Percentiles rank a stretch among this genome's conserved stretches.
phyloP scores from a whole-genome alignment of 2,113 vertebrate genomes.

The Phoenicopterus ruber region DNA sequence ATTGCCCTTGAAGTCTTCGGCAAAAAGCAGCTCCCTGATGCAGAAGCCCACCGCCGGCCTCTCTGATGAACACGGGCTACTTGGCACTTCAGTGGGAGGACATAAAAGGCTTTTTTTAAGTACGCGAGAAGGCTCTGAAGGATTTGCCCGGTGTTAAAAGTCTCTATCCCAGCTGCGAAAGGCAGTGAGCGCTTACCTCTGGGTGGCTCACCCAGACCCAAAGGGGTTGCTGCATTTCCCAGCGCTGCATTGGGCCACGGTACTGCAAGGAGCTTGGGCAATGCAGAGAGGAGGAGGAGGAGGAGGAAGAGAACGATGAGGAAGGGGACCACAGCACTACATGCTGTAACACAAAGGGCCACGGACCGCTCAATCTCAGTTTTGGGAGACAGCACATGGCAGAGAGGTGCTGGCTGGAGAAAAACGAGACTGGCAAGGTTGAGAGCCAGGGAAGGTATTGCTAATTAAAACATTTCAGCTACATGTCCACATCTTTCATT shows the following conservation, averaged over 20 bases:
- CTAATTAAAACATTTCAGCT: neutral
- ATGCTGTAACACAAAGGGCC: neutral
- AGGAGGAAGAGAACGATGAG: neutral
- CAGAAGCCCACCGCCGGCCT: rapidly evolving
- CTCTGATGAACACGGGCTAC: neutral
- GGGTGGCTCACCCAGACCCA: neutral
- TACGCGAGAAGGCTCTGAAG: neutral
- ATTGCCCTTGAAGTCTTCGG: neutral
- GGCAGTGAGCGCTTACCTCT: neutral
- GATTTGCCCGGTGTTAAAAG: neutral
- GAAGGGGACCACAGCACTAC: neutral
- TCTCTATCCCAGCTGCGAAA: neutral
- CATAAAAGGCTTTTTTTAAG: neutral
- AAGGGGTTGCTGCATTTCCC: neutral
- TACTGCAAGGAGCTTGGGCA: neutral
- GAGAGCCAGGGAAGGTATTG: rapidly evolving
- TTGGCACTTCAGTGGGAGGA: neutral
- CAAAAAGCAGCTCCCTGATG: neutral
- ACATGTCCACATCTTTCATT: neutral
- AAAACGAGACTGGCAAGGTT: neutral
- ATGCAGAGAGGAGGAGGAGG: neutral
- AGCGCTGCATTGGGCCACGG: rapidly evolving
- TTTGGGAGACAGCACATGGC: neutral
- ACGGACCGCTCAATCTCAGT: neutral
- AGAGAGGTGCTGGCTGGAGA: neutral